Evolutionary conservation across 1,140 invertebrate genomes (phyloP), one percentile per base, ranked within the genome.

Genomic region (Ladona fulva): DNA sequence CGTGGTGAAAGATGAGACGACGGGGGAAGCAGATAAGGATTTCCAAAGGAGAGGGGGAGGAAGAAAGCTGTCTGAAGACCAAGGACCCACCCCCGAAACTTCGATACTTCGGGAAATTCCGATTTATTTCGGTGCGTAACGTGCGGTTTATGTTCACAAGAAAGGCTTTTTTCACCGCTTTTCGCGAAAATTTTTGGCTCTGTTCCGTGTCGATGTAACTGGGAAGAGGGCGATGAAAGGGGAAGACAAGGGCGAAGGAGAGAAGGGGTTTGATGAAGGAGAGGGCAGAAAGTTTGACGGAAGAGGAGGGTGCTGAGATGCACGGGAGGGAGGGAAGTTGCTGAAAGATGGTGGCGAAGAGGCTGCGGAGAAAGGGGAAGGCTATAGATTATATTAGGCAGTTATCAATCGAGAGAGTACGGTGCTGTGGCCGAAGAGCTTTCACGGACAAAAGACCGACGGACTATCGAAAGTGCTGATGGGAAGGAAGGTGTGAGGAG

Each of bases 301-400:
- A 25, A 42, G 42, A 25, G 25, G 75, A 75, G n/a, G n/a, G n/a
- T n/a, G n/a, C n/a, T n/a, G n/a, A n/a, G n/a, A n/a, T n/a, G n/a
- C n/a, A n/a, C n/a, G n/a, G n/a, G n/a, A n/a, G 22, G 24, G 75
- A 22, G 42, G 25, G 24, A 22, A 25, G 25, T 25, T n/a, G 76
- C 44, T 24, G 14, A 75, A 75, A 24, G 25, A 75, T 24, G 74
- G 22, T 25, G 75, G 25, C 8, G 75, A 29, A 25, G 29, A 25
- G 42, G 25, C n/a, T 24, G 74, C 25, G 42, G 42, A 76, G 25
- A 22, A 42, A n/a, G 29, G 25, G 42, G 19, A 29, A 16, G 74
- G 75, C 25, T n/a, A 29, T 76, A 76, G 42, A 66, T 66, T 66
- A 66, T 66, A 66, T 66, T 66, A 66, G 52, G 52, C 52, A 12